These are phyloP conservation scores for Caenorhabditis angaria DNA, from an alignment of 2,888 invertebrate species.

Conservation along the genomic window DNA sequence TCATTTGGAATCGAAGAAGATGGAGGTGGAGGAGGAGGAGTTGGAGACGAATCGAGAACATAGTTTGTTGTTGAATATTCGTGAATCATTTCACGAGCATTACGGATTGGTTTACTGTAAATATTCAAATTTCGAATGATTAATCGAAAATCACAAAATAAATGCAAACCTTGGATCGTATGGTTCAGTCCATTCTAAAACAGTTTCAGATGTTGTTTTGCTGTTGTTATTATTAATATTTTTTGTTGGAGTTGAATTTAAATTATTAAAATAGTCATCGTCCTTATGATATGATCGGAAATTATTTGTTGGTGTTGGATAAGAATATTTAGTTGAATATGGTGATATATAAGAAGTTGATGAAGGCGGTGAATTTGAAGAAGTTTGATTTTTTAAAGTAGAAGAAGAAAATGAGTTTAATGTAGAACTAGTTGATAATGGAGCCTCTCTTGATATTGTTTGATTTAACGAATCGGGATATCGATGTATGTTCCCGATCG, in stretches of 20 bases:
- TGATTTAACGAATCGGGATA: slow-evolving; percentile 60
- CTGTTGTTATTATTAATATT: slow-evolving; percentile 37
- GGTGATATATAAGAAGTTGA: slow-evolving; percentile 28
- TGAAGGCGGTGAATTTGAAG: slow-evolving; percentile 23
- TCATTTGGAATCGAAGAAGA: slow-evolving; percentile 5
- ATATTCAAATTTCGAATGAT: background rate
- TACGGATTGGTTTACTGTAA: slow-evolving; percentile 24
- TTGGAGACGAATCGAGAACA: slow-evolving; percentile 27
- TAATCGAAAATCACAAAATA: too few relatives aligned
- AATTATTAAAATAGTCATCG: slow-evolving; percentile 39
- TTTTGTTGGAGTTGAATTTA: slow-evolving; percentile 21
- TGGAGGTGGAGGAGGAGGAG: slow-evolving; percentile 30
- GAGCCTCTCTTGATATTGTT: slow-evolving; percentile 27
- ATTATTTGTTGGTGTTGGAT: slow-evolving; percentile 43
- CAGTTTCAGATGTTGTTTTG: slow-evolving; percentile 33
- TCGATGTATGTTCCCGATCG: slow-evolving; percentile 67
- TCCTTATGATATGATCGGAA: slow-evolving; percentile 45
- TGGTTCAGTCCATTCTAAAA: slow-evolving; percentile 44
- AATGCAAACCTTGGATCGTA: slow-evolving; percentile 41
- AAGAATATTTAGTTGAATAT: slow-evolving; percentile 39
- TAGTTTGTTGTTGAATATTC: slow-evolving; percentile 52
- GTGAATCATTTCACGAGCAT: slow-evolving; percentile 51
- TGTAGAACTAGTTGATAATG: slow-evolving; percentile 12
- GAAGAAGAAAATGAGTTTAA: slow-evolving; percentile 22
- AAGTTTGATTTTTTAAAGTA: slow-evolving; percentile 23